phyloP scores from a whole-genome alignment of 2,888 invertebrate species.

The Tenthredo scrophulariae region DNA sequence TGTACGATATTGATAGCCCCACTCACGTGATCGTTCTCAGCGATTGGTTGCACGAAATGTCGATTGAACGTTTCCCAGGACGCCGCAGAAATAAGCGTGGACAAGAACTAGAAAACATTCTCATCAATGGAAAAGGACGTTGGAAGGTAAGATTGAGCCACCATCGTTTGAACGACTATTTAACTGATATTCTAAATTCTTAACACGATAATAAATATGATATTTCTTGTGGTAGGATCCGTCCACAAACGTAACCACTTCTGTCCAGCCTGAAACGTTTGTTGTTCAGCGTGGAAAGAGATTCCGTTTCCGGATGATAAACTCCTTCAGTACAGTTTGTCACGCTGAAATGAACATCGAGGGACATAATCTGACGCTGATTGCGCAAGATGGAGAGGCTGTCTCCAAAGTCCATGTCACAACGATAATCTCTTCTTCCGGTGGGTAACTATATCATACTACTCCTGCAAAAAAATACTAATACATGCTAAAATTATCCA shows the following conservation, averaged over 20 bases:
- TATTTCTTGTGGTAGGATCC: conserved; percentile 43
- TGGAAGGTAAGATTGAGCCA: conserved; percentile 62
- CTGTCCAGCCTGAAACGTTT: conserved; percentile 47
- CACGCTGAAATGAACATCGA: conserved; percentile 56
- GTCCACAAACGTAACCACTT: conserved; percentile 46
- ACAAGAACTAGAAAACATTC: conserved; percentile 72
- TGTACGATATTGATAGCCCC: conserved; percentile 58
- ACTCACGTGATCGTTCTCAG: conserved; percentile 57
- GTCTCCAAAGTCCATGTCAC: conserved; percentile 55
- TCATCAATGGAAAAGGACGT: conserved; percentile 73
- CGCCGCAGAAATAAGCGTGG: conserved; percentile 75
- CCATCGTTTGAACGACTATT: neutral
- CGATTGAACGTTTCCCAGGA: conserved; percentile 77
- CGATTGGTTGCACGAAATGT: conserved; percentile 63
- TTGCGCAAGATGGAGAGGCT: conserved; percentile 63
- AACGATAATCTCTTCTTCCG: conserved; percentile 52
- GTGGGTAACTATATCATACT: conserved; percentile 34
- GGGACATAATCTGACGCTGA: conserved; percentile 58
- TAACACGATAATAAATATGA: neutral
- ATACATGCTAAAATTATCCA: neutral
- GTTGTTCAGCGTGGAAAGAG: conserved; percentile 55
- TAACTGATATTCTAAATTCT: neutral
- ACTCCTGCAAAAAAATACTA: neutral
- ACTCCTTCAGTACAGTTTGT: conserved; percentile 62
- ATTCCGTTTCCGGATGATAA: conserved; percentile 64